Evolutionary conservation across 2,888 invertebrate species (phyloP).

Genomic region (Hylaea fasciaria): DNA sequence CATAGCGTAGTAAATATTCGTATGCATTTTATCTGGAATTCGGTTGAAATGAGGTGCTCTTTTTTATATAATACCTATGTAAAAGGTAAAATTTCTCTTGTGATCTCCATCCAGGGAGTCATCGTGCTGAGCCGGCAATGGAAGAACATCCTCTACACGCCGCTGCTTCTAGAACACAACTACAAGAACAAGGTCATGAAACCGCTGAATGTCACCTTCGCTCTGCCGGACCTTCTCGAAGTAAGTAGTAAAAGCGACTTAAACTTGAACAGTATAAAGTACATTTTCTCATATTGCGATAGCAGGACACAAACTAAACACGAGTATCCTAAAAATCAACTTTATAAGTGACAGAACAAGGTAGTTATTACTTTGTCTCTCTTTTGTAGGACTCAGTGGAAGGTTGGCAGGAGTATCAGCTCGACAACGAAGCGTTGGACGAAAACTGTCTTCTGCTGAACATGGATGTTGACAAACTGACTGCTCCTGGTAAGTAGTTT

Average conservation of each 20-base stretch:
- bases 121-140: constrained; percentile 98
- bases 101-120: constrained; percentile 88
- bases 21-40: too few relatives aligned
- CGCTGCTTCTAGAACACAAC: constrained; percentile 94
- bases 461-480: constrained; percentile 74
- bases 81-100: background rate
- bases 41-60: too few relatives aligned
- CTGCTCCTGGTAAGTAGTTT: constrained; percentile 63
- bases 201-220: constrained; percentile 95
- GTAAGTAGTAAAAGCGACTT: constrained; percentile 67
- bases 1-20: too few relatives aligned
- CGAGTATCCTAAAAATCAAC: background rate
- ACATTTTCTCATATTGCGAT: background rate
- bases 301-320: background rate
- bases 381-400: constrained; percentile 73
- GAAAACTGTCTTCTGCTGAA: constrained; percentile 79
- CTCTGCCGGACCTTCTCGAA: constrained; percentile 93
- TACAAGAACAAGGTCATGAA: constrained; percentile 93
- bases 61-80: too few relatives aligned
- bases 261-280: background rate
- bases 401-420: constrained; percentile 77
- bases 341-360: background rate
- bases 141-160: constrained; percentile 98
- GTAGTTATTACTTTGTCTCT: constrained; percentile 11
- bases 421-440: constrained; percentile 74